These are phyloP conservation scores for Trachymyrmex septentrionalis DNA, from an alignment of 1,140 invertebrate species.

Conservation along the genomic window DNA sequence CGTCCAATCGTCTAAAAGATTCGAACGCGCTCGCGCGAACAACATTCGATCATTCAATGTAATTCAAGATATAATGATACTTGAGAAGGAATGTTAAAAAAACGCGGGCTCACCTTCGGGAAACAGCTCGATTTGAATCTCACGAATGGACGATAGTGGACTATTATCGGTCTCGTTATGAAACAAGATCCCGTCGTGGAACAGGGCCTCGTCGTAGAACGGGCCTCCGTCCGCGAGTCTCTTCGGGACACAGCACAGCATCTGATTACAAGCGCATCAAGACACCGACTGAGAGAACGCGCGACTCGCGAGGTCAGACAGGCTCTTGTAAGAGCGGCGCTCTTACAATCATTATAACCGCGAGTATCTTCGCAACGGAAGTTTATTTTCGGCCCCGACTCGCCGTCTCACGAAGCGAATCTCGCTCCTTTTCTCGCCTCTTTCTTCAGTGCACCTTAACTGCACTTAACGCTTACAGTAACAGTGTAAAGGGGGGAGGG, in stretches of 20 bases:
- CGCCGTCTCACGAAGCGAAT: slow-evolving; percentile 28
- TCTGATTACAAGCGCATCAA: slow-evolving; percentile 68
- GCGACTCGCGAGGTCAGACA: slow-evolving; percentile 24
- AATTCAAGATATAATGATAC: neutral
- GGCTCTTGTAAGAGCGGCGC: slow-evolving; percentile 60
- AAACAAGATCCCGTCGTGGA: slow-evolving; percentile 48
- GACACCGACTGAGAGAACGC: slow-evolving; percentile 64
- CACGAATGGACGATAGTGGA: slow-evolving; percentile 20
- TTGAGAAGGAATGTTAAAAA: neutral
- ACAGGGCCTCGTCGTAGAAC: slow-evolving; percentile 53
- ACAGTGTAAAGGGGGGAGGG: neutral
- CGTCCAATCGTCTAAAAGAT: neutral
- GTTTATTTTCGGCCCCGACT: slow-evolving; percentile 72
- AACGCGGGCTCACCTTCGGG: slow-evolving; percentile 67
- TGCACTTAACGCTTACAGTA: neutral
- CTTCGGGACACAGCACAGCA: slow-evolving; percentile 83
- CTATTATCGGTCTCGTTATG: slow-evolving; percentile 30
- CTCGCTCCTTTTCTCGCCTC: slow-evolving; percentile 1
- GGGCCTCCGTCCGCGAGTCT: slow-evolving; percentile 71
- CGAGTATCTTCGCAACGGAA: slow-evolving; percentile 25
- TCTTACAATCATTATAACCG: slow-evolving; percentile 59
- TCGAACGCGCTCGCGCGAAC: neutral
- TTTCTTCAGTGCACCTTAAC: slow-evolving; percentile 11
- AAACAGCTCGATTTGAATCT: slow-evolving; percentile 38
- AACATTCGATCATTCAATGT: neutral